A percentile compares a stretch with the other conserved stretches of the same genome.
phyloP scores from a whole-genome alignment of 1,140 invertebrate genomes.

The Trichonephila inaurata region DNA sequence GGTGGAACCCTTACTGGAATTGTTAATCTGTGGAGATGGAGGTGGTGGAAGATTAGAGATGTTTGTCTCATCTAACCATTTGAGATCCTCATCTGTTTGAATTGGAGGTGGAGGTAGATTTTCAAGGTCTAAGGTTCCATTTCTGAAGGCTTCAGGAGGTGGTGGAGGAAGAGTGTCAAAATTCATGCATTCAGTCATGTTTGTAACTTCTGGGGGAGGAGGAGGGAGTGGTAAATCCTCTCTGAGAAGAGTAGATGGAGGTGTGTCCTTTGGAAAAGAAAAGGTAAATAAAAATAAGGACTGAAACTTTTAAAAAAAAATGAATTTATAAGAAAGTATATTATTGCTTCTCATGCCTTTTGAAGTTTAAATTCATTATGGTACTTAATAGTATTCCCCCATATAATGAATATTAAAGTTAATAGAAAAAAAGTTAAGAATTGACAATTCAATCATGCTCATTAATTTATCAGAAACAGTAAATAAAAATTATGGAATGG shows the following conservation, averaged over 20 bases:
- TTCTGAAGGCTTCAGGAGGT: conserved; percentile 81
- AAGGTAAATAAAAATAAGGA: neutral
- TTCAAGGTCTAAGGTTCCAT: conserved; percentile 78
- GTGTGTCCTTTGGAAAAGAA: conserved; percentile 51
- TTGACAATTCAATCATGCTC: too few species aligned
- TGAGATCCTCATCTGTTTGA: conserved; percentile 75
- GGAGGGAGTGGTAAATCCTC: conserved; percentile 80
- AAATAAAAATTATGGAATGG: too few species aligned
- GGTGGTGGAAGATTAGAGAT: conserved; percentile 79
- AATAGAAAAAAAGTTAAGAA: too few species aligned
- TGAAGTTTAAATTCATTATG: neutral
- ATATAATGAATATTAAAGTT: too few species aligned
- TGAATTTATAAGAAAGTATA: too few species aligned
- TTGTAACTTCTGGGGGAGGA: conserved; percentile 78
- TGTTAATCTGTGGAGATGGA: conserved; percentile 84
- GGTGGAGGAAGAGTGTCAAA: conserved; percentile 83
- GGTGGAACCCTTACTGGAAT: neutral
- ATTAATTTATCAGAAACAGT: too few species aligned
- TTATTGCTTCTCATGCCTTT: neutral
- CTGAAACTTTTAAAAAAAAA: too few species aligned
- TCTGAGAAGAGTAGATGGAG: conserved; percentile 43
- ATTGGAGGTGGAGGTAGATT: conserved; percentile 79
- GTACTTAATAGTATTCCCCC: too few species aligned
- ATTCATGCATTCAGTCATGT: conserved; percentile 70
- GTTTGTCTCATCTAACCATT: conserved; percentile 77